phyloP scores from a whole-genome alignment of 2,888 invertebrate genomes.

The Watsonalla binaria region DNA sequence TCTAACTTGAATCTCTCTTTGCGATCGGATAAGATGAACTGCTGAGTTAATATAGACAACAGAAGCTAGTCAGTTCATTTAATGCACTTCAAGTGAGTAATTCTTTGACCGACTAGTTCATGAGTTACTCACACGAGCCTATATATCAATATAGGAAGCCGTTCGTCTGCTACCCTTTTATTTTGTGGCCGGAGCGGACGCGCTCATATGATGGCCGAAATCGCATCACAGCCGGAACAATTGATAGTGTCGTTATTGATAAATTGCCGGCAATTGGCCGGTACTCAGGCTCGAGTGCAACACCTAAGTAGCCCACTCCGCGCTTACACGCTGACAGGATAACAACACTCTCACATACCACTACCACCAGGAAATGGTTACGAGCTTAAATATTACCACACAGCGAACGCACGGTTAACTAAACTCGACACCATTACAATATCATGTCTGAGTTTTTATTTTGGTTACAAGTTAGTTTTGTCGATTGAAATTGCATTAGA shows the following conservation, averaged over 20 bases:
- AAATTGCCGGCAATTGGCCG: constrained; percentile 69
- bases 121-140: background rate
- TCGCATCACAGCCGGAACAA: constrained; percentile 67
- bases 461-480: no score
- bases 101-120: no score
- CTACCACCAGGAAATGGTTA: background rate
- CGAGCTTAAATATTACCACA: background rate
- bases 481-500: no score
- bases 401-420: background rate
- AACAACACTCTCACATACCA: background rate
- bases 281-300: constrained; percentile 43
- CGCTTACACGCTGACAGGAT: constrained; percentile 23
- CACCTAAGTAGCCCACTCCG: constrained; percentile 44
- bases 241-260: constrained; percentile 74
- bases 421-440: background rate
- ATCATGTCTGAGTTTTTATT: no score
- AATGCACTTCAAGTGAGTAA: no score
- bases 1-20: no score
- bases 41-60: no score
- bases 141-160: background rate
- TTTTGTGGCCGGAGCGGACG: constrained; percentile 11
- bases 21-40: no score
- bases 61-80: no score
- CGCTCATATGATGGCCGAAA: constrained; percentile 53
- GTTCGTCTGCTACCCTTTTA: constrained; percentile 3